A percentile compares a stretch with the other conserved stretches of the same genome.
These are phyloP conservation scores for Hyperopisus bebe DNA, from an alignment of 2,113 vertebrate genomes.

Conservation along the genomic window DNA sequence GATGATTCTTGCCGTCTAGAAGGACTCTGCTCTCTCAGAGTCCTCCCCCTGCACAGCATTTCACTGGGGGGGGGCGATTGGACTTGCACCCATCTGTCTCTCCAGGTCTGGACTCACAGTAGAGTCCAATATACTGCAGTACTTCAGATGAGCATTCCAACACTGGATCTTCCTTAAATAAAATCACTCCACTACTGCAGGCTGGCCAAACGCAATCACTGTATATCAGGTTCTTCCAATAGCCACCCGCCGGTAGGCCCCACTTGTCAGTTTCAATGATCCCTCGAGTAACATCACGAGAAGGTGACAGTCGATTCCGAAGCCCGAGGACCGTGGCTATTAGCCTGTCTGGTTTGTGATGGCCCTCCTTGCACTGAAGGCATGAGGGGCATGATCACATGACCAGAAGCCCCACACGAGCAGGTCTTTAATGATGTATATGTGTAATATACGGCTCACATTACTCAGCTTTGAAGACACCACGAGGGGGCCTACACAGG, in stretches of 20 bases:
- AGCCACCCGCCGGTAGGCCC: background rate
- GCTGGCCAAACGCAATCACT: background rate
- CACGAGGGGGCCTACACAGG: slow-evolving; percentile 10
- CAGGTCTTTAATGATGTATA: background rate
- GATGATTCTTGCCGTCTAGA: background rate
- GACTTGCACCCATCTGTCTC: background rate
- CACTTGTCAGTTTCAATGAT: background rate
- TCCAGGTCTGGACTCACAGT: background rate
- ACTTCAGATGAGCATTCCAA: background rate
- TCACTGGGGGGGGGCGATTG: background rate
- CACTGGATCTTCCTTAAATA: background rate
- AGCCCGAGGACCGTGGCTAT: background rate
- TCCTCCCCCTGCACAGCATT: background rate
- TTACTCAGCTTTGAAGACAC: background rate
- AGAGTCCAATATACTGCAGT: background rate
- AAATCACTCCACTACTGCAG: background rate
- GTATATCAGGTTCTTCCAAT: background rate
- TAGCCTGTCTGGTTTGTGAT: slow-evolving; percentile 7
- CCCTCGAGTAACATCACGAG: background rate
- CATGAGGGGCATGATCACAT: background rate
- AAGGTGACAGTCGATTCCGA: background rate
- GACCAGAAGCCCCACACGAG: background rate
- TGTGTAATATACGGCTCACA: background rate
- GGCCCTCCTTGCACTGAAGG: slow-evolving; percentile 4
- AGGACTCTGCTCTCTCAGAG: background rate